These are phyloP conservation scores for Acanthoscelides obtectus DNA, from an alignment of 2,888 invertebrate species.

Conservation along the genomic window DNA sequence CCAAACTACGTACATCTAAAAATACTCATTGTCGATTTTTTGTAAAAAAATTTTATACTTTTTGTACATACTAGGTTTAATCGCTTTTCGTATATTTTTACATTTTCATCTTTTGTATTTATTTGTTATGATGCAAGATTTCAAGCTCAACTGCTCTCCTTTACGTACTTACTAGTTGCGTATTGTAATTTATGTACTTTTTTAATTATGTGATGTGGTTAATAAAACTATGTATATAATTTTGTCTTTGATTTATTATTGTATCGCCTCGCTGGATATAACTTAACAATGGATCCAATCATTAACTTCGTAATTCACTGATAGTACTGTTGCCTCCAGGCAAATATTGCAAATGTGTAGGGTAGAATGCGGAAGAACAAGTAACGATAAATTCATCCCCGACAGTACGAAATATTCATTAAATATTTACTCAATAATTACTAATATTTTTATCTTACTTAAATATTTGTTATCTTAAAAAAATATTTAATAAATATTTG, in stretches of 20 bases:
- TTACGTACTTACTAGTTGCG: not conserved
- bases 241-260: not conserved
- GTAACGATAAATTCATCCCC: too few relatives aligned
- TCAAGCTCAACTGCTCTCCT: not conserved
- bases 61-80: not conserved
- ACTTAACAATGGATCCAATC: too few relatives aligned
- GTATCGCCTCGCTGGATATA: too few relatives aligned
- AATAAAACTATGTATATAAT: not conserved
- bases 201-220: not conserved
- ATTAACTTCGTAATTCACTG: too few relatives aligned
- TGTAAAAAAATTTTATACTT: not conserved
- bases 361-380: too few relatives aligned
- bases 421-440: too few relatives aligned
- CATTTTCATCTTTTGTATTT: not conserved
- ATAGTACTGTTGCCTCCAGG: too few relatives aligned
- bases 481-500: too few relatives aligned
- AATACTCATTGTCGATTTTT: conserved; percentile 7
- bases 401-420: too few relatives aligned
- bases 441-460: too few relatives aligned
- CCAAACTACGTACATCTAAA: not conserved
- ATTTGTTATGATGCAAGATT: not conserved
- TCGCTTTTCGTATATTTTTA: not conserved
- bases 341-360: too few relatives aligned
- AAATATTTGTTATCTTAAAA: too few relatives aligned
- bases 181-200: not conserved